Percentiles rank a stretch among this genome's conserved stretches.
Evolutionary conservation across 2,113 vertebrate genomes (phyloP).

Genomic region (Girardinichthys multiradiatus): DNA sequence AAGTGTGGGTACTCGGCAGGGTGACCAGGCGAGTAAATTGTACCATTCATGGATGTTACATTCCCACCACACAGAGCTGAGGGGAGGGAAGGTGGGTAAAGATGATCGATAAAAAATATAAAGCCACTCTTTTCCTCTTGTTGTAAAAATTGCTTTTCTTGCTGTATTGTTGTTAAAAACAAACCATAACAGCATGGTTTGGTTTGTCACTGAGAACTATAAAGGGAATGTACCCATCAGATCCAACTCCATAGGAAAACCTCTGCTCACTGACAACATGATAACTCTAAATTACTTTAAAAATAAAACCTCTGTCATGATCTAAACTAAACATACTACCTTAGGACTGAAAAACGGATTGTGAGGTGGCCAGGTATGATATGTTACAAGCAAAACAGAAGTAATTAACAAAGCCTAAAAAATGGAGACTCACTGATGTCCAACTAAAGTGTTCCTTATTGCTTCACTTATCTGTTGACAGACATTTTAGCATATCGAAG

Average conservation of each 20-base stretch:
- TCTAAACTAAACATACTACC: constrained; percentile 3
- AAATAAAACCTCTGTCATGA: constrained; percentile 34
- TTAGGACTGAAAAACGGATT: constrained; percentile 18
- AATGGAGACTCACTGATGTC: constrained; percentile 3
- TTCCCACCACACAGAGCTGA: constrained; percentile 96
- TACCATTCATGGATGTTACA: constrained; percentile 94
- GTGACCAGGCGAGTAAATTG: constrained; percentile 96
- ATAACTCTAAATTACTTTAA: constrained; percentile 45
- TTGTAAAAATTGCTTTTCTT: constrained; percentile 49
- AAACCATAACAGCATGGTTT: constrained; percentile 48
- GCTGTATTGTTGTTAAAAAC: constrained; percentile 42
- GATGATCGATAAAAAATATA: constrained; percentile 40
- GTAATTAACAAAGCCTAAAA: constrained; percentile 18
- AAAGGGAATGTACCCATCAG: constrained; percentile 19
- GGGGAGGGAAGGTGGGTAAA: constrained; percentile 24
- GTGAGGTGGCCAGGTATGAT: constrained; percentile 12
- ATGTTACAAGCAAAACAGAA: constrained; percentile 26
- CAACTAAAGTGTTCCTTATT: constrained; percentile 13
- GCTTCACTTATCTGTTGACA: constrained; percentile 17
- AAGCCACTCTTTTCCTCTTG: constrained; percentile 19
- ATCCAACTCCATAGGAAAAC: constrained; percentile 29
- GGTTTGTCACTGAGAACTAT: constrained; percentile 30
- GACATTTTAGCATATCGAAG: constrained; percentile 26
- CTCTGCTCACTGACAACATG: constrained; percentile 32
- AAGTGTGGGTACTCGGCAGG: constrained; percentile 98